Evolutionary conservation across 2,113 vertebrate species (phyloP).

Genomic region (Podarcis cretensis): DNA sequence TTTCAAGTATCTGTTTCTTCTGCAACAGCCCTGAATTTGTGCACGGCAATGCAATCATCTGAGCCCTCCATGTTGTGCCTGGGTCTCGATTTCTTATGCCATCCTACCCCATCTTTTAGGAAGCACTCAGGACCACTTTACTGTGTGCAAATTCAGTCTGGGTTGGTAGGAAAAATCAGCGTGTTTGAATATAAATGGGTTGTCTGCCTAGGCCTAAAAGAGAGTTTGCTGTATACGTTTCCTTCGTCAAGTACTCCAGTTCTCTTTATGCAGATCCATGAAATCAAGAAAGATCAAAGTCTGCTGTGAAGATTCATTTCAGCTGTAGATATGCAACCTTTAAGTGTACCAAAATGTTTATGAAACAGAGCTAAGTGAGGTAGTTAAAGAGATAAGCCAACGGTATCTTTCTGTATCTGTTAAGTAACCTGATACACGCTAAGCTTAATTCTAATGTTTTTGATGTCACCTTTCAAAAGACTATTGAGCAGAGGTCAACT

Average conservation of each 20-base stretch:
- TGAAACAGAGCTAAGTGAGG: not conserved
- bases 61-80: not conserved
- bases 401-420: not conserved
- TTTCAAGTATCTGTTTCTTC: not conserved
- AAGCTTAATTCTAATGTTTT: constrained; percentile 31
- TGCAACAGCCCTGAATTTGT: not conserved
- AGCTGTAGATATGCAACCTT: not conserved
- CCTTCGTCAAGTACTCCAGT: not conserved
- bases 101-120: not conserved
- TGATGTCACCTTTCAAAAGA: constrained; percentile 24
- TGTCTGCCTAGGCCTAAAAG: not conserved
- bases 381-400: not conserved
- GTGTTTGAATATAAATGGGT: not conserved
- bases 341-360: not conserved
- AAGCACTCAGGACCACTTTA: not conserved
- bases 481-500: constrained; percentile 57
- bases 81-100: not conserved
- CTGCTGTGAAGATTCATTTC: not conserved
- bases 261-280: not conserved
- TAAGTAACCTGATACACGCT: not conserved
- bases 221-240: not conserved
- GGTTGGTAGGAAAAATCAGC: not conserved
- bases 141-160: not conserved
- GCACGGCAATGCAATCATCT: not conserved
- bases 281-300: not conserved